Base-by-base conservation (phyloP, 2,113 vertebrate species). In the Nerophis ophidion region DNA sequence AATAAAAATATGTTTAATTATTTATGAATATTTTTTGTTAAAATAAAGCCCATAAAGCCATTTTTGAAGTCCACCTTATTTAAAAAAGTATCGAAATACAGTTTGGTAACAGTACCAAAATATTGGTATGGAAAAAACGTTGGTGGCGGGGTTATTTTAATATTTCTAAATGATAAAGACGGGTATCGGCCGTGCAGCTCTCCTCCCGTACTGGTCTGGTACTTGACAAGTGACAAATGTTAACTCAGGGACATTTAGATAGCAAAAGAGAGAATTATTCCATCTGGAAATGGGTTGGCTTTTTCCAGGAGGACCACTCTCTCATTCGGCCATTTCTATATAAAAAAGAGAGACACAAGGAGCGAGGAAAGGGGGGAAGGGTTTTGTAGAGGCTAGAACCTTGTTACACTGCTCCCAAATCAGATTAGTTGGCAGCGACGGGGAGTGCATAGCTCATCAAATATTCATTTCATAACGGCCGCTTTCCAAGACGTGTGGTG, bases 381-480 rank as follows among this genome's bases (percentile, higher is more conserved):
- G 71, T 60, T 67, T 72, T n/a, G 57, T 68, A 74, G 82, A 82
- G 72, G 69, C 77, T 81, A 82, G 89, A 91, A 91, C 87, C 87
- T 90, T 87, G 86, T 90, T 90, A 89, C 76, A 80, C 86, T 77
- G 76, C 74, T 60, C 62, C 79, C 77, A 88, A 91, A 91, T 90
- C 90, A 85, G 84, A 90, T 90, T 91, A 91, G 81, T 80, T 72
- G 79, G 74, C 81, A 77, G 87, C 84, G 72, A 83, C 76, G 80
- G 85, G 74, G 74, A 87, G 81, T 69, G 47, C 78, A 87, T 80
- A 86, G 80, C 87, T 91, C 88, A 91, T 91, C 85, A 91, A 91
- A 91, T 90, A 91, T 91, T 90, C 79, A 90, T 91, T 86, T 89
- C 80, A 89, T 87, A 89, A 86, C 66, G 72, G 76, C 77, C 60